These are phyloP conservation scores for Leucophenga maculata DNA, from an alignment of 2,888 invertebrate genomes.

Conservation along the genomic window DNA sequence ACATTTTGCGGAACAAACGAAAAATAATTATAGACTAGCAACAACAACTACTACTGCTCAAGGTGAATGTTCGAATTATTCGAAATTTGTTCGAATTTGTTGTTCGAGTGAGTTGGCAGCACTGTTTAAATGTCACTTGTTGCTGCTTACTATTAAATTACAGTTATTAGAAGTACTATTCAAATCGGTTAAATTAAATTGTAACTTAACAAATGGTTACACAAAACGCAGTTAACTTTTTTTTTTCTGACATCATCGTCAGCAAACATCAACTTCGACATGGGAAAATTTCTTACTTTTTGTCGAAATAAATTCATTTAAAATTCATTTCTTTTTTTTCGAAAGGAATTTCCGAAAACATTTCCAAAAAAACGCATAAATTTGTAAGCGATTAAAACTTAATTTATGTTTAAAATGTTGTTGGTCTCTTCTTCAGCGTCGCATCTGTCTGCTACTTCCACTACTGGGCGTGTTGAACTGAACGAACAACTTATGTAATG, in stretches of 20 bases:
- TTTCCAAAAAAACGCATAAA: constrained; percentile 9
- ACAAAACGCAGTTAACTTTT: too few relatives aligned
- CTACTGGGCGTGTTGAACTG: constrained; percentile 11
- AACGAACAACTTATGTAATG: constrained; percentile 8
- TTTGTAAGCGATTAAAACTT: constrained; percentile 26
- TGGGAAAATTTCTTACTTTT: background rate
- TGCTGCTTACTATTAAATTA: background rate
- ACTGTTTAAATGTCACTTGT: background rate
- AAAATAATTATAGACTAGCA: background rate
- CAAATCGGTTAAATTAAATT: background rate
- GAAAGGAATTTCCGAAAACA: background rate
- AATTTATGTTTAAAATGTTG: constrained; percentile 15
- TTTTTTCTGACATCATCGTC: too few relatives aligned
- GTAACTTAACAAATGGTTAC: background rate
- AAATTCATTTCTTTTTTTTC: constrained; percentile 6
- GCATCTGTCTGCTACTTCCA: background rate
- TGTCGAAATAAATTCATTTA: constrained; percentile 7
- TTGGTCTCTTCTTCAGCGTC: background rate
- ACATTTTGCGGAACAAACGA: background rate
- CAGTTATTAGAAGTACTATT: background rate
- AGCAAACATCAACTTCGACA: background rate
- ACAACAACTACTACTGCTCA: background rate
- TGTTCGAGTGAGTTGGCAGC: too few relatives aligned
- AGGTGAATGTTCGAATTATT: constrained; percentile 1
- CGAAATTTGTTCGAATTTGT: too few relatives aligned